Base-by-base conservation (phyloP, 2,888 invertebrate species). In the Exephanes ischioxanthus region DNA sequence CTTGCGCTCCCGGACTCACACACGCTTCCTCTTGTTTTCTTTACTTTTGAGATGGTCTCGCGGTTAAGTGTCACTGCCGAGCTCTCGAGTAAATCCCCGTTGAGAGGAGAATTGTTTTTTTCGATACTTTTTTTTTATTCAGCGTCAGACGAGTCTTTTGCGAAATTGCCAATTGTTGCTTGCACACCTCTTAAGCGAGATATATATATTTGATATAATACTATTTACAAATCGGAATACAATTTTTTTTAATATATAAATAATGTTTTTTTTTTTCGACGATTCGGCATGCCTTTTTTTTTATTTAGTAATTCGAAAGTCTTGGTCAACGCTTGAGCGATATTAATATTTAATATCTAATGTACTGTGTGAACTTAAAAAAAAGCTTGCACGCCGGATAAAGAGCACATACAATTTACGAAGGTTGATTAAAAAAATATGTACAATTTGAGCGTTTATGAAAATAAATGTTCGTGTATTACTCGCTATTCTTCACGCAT, bases 21-120 rank as follows among this genome's bases (percentile, higher is more conserved):
- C 33, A 73, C 76, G 48, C 72, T 72, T 79, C 58, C 75, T 55
- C 67, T 55, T 55, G 16, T 7, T 67, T 81, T 51, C 30, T 41
- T 55, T 66, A 68, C 37, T 22, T 19, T 63, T 67, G 41, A 30
- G 48, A 48, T 5, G 45, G 30, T 33, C 76, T 73, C 48, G 22
- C 26, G 41, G 58, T 55, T 37, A 51, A 48, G 41, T 80, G 63
- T 63, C 63, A 63, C 30, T 48, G 45, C 14, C 30, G 41, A 16
- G 14, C 30, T 26, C 16, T 7, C 7, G 63, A 63, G 33, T 16
- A 2, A 19, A n/a, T 14, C n/a, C 30, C 22, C 5, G 33, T 30
- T 33, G 16, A 5, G 30, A n/a, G 33, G 30, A n/a, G 33, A n/a
- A 26, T 14, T 11, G 30, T 53, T 6, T 16, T 63, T 63, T 61